Evolutionary conservation across 2,113 vertebrate species (phyloP), one percentile per base, ranked within the genome.

Genomic region (Steatornis caripensis): DNA sequence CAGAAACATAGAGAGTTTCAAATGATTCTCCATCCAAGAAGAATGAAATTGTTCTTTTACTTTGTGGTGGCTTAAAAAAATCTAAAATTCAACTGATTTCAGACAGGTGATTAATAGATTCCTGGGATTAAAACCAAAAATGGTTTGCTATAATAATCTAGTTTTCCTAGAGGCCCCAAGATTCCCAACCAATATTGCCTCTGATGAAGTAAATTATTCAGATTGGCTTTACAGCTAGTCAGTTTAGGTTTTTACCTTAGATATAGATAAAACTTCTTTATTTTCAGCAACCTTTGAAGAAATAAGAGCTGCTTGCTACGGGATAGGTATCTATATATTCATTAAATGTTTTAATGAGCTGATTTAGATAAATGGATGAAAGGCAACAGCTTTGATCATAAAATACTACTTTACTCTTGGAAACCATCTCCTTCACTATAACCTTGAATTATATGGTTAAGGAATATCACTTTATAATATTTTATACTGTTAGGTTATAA

Each of bases 241-340:
- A 75, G 0, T 79, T 61, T 66, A 66, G 23, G 30, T 20, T 80
- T 84, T 92, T 86, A 81, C 68, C 29, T 89, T 43, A 78, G 32
- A 32, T 78, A 69, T 10, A 86, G 37, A 69, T 70, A 74, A 70
- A 93, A 84, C 24, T 74, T 14, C 32, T 79, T 72, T 91, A 72
- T 91, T 88, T 96, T 90, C 94, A 94, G 29, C 66, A 91, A 58
- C n/a, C 26, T 82, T 90, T 90, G 78, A 87, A 89, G 75, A 94
- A 87, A 46, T 60, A 85, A 95, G 75, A 80, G 19, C 39, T 91
- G 39, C 60, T 91, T 88, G 88, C 62, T 55, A 39, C 18, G 43
- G 78, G 30, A 90, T 62, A 88, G 71, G 36, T 82, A 84, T 69
- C 53, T 94, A 51, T 68, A 81, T 68, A 68, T 45, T 84, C 85